Conservation (phyloP, 2,113 vertebrate species). For the Corydoras sp. region DNA sequence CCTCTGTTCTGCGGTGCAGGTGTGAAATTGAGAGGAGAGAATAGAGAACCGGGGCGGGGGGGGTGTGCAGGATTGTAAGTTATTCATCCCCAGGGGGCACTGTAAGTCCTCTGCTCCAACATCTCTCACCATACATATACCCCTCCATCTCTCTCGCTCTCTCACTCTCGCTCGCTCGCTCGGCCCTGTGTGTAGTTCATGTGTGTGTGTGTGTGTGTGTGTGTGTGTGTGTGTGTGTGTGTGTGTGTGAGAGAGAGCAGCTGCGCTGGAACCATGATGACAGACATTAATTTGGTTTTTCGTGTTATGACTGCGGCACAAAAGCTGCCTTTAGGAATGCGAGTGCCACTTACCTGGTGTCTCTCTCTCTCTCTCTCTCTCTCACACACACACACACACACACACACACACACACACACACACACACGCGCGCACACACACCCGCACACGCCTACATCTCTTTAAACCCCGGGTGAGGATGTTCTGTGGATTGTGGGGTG, state of each 20-base stretch:
- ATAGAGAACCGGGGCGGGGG: constrained; percentile 11
- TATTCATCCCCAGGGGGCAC: constrained; percentile 66
- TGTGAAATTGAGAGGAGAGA: constrained; percentile 42
- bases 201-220: too few relatives aligned
- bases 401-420: neutral
- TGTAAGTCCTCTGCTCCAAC: constrained; percentile 60
- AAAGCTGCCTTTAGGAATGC: constrained; percentile 25
- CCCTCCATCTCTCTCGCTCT: neutral
- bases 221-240: too few relatives aligned
- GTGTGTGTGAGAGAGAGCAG: neutral
- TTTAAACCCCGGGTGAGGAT: neutral
- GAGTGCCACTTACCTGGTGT: neutral
- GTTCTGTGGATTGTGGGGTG: neutral
- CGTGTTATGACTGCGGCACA: constrained; percentile 35
- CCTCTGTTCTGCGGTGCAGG: constrained; percentile 30
- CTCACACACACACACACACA: constrained; percentile 4
- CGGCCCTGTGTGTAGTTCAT: too few relatives aligned
- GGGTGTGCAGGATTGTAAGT: constrained; percentile 22
- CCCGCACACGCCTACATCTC: neutral
- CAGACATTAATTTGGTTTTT: constrained; percentile 40
- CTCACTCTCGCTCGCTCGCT: neutral
- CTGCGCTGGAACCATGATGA: constrained; percentile 36
- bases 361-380: neutral
- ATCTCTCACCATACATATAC: constrained; percentile 10
- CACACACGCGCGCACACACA: too few relatives aligned